A percentile compares a stretch with the other conserved stretches of the same genome.
These are phyloP conservation scores for Athripsodes cinereus DNA, from an alignment of 2,888 invertebrate species.

Conservation along the genomic window DNA sequence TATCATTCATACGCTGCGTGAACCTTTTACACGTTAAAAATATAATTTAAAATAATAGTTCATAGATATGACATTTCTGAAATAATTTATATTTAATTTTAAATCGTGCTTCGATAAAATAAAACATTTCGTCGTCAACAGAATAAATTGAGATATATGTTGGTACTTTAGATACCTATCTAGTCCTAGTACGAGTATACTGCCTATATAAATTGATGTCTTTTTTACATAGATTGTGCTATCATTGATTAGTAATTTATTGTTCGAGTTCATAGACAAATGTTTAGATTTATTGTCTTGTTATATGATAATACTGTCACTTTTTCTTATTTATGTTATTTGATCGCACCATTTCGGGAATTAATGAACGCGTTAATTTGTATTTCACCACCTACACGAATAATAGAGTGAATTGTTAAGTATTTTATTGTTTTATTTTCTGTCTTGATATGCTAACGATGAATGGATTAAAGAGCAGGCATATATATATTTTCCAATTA, in stretches of 20 bases:
- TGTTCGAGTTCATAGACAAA: background rate
- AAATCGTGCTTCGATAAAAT: too few relatives aligned
- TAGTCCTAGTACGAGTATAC: background rate
- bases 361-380: background rate
- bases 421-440: too few relatives aligned
- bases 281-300: conserved; percentile 5
- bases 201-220: background rate
- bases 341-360: background rate
- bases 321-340: background rate
- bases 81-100: too few relatives aligned
- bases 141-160: background rate
- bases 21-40: too few relatives aligned
- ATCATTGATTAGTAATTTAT: background rate
- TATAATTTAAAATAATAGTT: too few relatives aligned
- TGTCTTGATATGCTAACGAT: too few relatives aligned
- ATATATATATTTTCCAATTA: too few relatives aligned
- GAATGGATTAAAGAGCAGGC: too few relatives aligned
- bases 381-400: background rate
- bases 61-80: too few relatives aligned
- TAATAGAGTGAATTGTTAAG: too few relatives aligned
- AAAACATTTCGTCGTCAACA: background rate
- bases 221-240: background rate
- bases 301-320: conserved; percentile 7
- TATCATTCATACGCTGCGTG: too few relatives aligned
- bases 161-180: background rate